phyloP scores from a whole-genome alignment of 2,888 invertebrate species.

The Eretmocerus hayati region DNA sequence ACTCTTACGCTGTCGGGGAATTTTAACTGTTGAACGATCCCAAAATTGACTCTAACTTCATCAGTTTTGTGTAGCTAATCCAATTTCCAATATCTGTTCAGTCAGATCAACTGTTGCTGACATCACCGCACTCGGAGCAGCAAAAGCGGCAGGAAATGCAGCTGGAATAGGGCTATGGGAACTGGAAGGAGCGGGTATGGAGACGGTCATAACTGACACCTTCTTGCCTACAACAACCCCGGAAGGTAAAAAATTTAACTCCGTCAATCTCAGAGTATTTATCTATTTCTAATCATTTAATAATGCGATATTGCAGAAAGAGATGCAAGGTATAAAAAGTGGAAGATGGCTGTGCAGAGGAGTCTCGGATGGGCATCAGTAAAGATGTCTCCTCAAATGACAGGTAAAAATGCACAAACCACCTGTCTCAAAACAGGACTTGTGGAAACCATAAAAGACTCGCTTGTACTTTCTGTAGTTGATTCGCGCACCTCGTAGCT shows the following conservation, averaged over 20 bases:
- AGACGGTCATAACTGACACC: slow-evolving; percentile 62
- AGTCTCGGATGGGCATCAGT: slow-evolving; percentile 82
- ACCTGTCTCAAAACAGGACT: slow-evolving; percentile 20
- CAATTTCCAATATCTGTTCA: slow-evolving; percentile 38
- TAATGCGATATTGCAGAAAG: slow-evolving; percentile 69
- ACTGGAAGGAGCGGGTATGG: slow-evolving; percentile 54
- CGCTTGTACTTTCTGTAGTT: slow-evolving; percentile 15
- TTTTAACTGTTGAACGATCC: not conserved
- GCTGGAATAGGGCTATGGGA: slow-evolving; percentile 66
- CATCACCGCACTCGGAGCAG: slow-evolving; percentile 88
- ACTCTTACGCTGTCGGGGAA: not conserved
- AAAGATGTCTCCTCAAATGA: slow-evolving; percentile 68
- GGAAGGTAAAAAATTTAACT: slow-evolving; percentile 60
- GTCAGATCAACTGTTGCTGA: slow-evolving; percentile 80
- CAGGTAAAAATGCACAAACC: slow-evolving; percentile 53
- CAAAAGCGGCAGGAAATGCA: slow-evolving; percentile 83
- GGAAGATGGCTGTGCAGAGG: slow-evolving; percentile 92
- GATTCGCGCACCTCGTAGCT: slow-evolving; percentile 19
- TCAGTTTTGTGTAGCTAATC: too few species aligned
- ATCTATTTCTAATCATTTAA: too few species aligned
- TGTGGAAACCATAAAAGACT: slow-evolving; percentile 24
- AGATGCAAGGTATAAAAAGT: slow-evolving; percentile 75
- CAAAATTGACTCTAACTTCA: not conserved
- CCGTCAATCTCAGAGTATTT: too few species aligned
- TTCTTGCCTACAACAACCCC: slow-evolving; percentile 76